Evolutionary conservation across 2,888 invertebrate genomes (phyloP), one percentile per base, ranked within the genome.

Genomic region (Archips crataeganus): DNA sequence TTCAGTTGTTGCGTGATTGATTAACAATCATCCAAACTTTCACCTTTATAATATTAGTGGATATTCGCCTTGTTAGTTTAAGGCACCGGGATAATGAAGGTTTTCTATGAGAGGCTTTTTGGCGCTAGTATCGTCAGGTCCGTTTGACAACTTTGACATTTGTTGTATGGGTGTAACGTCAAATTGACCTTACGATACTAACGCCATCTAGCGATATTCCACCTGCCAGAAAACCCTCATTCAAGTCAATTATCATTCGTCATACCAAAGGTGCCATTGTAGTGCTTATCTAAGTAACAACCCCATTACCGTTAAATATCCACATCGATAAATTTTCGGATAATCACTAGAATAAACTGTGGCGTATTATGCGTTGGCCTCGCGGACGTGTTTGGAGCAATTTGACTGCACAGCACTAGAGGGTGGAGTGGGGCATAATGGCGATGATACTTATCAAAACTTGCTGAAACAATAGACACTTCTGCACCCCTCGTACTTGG

Each of bases 381-480:
- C 75, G 62, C 63, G 76, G 76, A 72, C 75, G 75, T 78, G 77
- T 77, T 81, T 79, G 79, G 74, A 79, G 78, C 77, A 82, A 84
- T 84, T 83, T 75, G 76, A 75, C 76, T 78, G 72, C 78, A 76
- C 74, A 67, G 63, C 75, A 74, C 73, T 76, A 64, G 65, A 32
- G 69, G 15, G 73, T 47, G 49, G 47, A 79, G 77, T 74, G 71
- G 70, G 70, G 77, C 75, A 80, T 82, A 81, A 80, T 76, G 79
- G 75, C 77, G 78, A 83, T 80, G 84, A 83, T 82, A 83, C 84
- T 85, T 82, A 81, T 83, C 83, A 83, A 79, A 85, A 84, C 83
- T 83, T 80, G 78, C 76, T 76, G 76, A 76, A 82, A 87, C 84
- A 85, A 86, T 86, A 82, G 82, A 77, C 79, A 77, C 82, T 85